Percentiles rank a stretch among this genome's conserved stretches.
phyloP scores from a whole-genome alignment of 2,113 vertebrate genomes.

The Perca fluviatilis region DNA sequence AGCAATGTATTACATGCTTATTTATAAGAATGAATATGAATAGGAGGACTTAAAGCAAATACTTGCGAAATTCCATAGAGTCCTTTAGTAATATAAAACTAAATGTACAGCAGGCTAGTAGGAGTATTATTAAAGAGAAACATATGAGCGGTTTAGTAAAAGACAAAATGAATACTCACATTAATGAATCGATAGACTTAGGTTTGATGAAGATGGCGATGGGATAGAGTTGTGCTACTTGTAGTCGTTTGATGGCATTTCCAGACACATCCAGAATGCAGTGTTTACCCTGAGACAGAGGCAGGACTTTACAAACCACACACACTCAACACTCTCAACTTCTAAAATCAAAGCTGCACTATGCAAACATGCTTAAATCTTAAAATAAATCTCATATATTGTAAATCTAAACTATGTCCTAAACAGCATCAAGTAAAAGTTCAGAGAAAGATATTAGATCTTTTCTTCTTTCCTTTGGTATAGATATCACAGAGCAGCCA shows the following conservation, averaged over 20 bases:
- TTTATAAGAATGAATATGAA: neutral
- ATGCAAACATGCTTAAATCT: neutral
- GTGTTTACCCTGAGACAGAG: constrained; percentile 93
- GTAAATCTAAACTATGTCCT: neutral
- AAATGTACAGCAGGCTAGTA: neutral
- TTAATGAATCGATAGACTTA: constrained; percentile 93
- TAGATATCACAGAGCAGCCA: neutral
- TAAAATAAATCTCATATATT: neutral
- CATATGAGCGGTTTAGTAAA: neutral
- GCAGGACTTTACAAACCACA: constrained; percentile 17
- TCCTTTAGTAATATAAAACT: neutral
- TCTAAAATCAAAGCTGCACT: neutral
- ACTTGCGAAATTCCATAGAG: neutral
- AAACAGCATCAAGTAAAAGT: neutral
- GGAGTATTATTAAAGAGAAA: neutral
- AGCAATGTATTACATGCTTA: neutral
- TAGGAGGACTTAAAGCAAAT: neutral
- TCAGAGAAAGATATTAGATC: neutral
- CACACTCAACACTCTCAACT: neutral
- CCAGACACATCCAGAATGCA: constrained; percentile 98
- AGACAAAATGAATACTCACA: constrained; percentile 87
- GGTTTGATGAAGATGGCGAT: constrained; percentile 99
- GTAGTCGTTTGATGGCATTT: constrained; percentile 98
- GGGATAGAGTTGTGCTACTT: constrained; percentile 98
- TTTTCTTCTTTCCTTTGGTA: neutral